Conservation (phyloP, 30 jellyfish, hydroid and myxozoan species). For the Aurelia sp. region DNA sequence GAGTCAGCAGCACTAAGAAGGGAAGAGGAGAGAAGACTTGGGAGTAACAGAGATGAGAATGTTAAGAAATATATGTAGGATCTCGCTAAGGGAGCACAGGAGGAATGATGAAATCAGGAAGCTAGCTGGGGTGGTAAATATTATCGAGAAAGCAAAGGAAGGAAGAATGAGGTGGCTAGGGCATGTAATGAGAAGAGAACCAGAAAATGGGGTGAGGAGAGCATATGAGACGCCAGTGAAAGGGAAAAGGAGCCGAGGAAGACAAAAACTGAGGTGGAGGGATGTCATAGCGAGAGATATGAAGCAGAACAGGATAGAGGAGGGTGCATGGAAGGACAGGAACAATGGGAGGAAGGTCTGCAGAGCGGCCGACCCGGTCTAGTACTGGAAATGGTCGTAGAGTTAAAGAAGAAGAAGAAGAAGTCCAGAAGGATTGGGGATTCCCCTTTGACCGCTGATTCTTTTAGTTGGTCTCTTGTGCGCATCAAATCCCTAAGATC, state of each 20-base stretch:
- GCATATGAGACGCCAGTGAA: not conserved
- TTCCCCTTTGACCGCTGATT: too few relatives aligned
- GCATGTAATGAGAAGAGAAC: slow-evolving; percentile 16
- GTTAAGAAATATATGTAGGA: not conserved
- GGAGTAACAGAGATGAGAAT: slow-evolving; percentile 19
- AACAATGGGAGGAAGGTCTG: too few relatives aligned
- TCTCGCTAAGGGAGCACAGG: slow-evolving; percentile 11
- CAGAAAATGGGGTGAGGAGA: slow-evolving; percentile 10
- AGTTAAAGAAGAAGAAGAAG: too few relatives aligned
- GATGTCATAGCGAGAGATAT: not conserved
- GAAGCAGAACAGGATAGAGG: too few relatives aligned
- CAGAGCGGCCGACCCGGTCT: too few relatives aligned
- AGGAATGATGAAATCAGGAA: slow-evolving; percentile 5
- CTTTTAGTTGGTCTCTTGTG: too few relatives aligned
- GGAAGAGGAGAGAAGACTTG: slow-evolving; percentile 12
- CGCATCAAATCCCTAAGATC: too few relatives aligned
- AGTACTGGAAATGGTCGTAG: too few relatives aligned
- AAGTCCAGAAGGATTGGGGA: too few relatives aligned
- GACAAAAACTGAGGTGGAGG: slow-evolving; percentile 15
- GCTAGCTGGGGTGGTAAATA: slow-evolving; percentile 8
- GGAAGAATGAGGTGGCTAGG: slow-evolving; percentile 25
- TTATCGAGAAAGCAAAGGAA: not conserved
- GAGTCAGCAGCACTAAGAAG: not conserved
- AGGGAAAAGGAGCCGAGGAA: slow-evolving; percentile 12
- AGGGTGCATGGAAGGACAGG: too few relatives aligned